Evolutionary conservation across 1,140 invertebrate genomes (phyloP).

Genomic region (Harpegnathos saltator): DNA sequence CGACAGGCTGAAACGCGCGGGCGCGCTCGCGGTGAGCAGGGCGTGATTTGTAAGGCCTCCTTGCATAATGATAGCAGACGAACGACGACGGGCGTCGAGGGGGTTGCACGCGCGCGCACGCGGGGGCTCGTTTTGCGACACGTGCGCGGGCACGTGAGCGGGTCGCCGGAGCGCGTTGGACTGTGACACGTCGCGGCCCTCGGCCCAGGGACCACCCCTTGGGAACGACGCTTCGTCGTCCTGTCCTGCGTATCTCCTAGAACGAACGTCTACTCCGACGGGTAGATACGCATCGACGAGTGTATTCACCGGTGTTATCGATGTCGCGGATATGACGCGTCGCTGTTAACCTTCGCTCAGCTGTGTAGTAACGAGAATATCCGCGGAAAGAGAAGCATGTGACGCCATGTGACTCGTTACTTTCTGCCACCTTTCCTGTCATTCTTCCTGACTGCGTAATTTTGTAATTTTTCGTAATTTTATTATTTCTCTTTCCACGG

Average conservation of each 20-base stretch:
- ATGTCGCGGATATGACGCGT: constrained; percentile 18
- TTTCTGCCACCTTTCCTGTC: too few relatives aligned
- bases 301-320: constrained; percentile 43
- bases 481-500: too few relatives aligned
- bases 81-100: constrained; percentile 2
- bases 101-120: constrained; percentile 19
- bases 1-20: constrained; percentile 60
- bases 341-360: too few relatives aligned
- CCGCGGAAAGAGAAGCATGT: too few relatives aligned
- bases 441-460: too few relatives aligned
- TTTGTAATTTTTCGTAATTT: too few relatives aligned
- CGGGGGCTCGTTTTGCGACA: constrained; percentile 74
- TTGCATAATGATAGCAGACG: constrained; percentile 75
- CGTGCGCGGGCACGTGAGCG: constrained; percentile 83
- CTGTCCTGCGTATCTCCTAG: constrained; percentile 45
- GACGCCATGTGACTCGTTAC: too few relatives aligned
- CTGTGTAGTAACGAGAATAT: too few relatives aligned
- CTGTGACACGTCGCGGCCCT: constrained; percentile 79
- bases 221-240: constrained; percentile 57
- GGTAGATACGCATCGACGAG: constrained; percentile 43
- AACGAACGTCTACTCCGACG: constrained; percentile 39
- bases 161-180: constrained; percentile 79
- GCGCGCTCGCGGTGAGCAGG: constrained; percentile 73
- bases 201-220: constrained; percentile 60
- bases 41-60: constrained; percentile 82